Evolutionary conservation across 2,113 vertebrate genomes (phyloP).

Genomic region (Oxyruncus cristatus): DNA sequence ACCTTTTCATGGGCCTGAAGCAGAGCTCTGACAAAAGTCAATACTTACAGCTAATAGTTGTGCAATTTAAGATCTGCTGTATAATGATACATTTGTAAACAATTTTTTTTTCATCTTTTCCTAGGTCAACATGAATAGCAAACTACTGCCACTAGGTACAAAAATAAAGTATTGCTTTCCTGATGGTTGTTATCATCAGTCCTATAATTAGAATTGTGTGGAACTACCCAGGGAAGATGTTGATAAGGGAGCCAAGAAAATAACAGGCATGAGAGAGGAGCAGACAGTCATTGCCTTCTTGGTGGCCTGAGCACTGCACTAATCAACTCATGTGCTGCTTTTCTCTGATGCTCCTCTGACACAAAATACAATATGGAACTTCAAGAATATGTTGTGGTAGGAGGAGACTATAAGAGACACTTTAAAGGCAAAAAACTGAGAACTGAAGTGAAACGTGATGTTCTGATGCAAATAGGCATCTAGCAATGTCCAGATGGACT

Average conservation of each 20-base stretch:
- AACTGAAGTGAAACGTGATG: neutral
- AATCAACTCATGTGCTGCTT: neutral
- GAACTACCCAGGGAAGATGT: neutral
- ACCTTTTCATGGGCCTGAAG: slow-evolving; percentile 48
- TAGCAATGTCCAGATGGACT: neutral
- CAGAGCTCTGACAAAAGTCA: slow-evolving; percentile 40
- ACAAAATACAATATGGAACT: neutral
- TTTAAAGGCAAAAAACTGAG: neutral
- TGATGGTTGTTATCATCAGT: neutral
- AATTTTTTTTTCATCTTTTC: neutral
- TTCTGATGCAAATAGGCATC: neutral
- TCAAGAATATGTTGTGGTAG: neutral
- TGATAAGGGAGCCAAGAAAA: neutral
- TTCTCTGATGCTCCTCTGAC: neutral
- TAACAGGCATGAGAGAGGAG: neutral
- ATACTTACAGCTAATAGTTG: slow-evolving; percentile 58
- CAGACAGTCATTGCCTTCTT: neutral
- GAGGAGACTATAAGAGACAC: neutral
- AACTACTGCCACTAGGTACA: neutral
- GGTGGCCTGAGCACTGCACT: neutral
- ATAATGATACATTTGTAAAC: slow-evolving; percentile 59
- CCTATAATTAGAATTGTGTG: slow-evolving; percentile 16
- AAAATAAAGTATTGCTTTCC: slow-evolving; percentile 37
- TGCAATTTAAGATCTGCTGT: slow-evolving; percentile 43
- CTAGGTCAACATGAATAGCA: neutral